Base-by-base conservation (phyloP, 2,113 vertebrate species). In the Zapornia atra region DNA sequence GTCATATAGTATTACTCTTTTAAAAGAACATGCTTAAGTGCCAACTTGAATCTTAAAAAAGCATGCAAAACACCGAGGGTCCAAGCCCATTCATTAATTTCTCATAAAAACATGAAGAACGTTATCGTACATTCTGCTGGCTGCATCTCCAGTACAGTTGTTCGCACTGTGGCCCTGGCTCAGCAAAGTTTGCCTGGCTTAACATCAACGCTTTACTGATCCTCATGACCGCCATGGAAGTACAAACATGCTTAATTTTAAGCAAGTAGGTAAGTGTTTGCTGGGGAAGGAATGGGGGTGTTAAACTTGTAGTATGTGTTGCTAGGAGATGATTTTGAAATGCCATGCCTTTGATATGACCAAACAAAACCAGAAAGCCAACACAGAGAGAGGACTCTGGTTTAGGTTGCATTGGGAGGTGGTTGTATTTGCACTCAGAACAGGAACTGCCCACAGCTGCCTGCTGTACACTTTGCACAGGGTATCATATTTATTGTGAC, bases 21-120 rank as follows among this genome's bases (percentile, higher is more conserved):
- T 65, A 95, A 96, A 97, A 95, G 83, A 95, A 96, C 92, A 98
- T 96, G 93, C 92, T 88, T 84, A 95, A 97, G 97, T 97, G 97
- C 97, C 97, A 97, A 92, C 92, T 95, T 88, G 90, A 94, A 93
- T 96, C 94, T 98, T 95, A 70, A 84, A 96, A 89, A 96, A 92
- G 88, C 78, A 83, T 95, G 96, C 95, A 97, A 86, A 96, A 96
- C 82, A 78, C 66, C 86, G 76, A 94, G 96, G 93, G 91, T 90
- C 84, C 84, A 93, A 95, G 92, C 96, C 94, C 75, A 61, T 77
- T 93, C 91, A 40, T 90, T 92, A 86, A 63, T 42, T 90, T 96
- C 79, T 94, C 75, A 54, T 69, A 80, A 94, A 94, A 97, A 91
- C 86, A 70, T 88, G 96, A 96, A 97, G 96, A 97, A 90, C 71